Conservation (phyloP, 2,888 invertebrate species). For the Embidobia sp. region DNA sequence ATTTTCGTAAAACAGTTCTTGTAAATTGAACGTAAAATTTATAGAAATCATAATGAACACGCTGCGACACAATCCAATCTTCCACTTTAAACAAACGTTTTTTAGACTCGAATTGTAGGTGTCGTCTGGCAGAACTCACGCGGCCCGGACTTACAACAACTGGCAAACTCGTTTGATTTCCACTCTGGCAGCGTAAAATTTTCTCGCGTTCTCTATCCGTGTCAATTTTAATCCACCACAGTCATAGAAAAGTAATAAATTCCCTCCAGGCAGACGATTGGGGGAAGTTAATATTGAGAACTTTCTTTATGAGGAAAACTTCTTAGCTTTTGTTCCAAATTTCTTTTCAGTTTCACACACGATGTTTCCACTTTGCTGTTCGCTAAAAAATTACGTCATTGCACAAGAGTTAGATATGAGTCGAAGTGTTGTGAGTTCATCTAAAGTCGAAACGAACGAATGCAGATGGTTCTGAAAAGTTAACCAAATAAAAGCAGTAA, state of each 20-base stretch:
- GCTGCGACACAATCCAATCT: background rate
- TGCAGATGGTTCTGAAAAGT: too few species aligned
- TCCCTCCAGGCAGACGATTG: conserved; percentile 1
- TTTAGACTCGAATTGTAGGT: background rate
- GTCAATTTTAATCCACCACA: conserved; percentile 32
- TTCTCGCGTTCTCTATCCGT: conserved; percentile 19
- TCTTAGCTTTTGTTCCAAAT: conserved; percentile 22
- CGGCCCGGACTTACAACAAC: conserved; percentile 26
- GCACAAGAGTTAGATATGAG: background rate
- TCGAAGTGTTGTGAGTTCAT: too few species aligned
- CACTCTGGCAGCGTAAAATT: conserved; percentile 5
- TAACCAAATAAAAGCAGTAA: background rate
- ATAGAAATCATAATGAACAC: too few species aligned
- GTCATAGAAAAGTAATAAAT: conserved; percentile 38
- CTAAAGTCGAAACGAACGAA: too few species aligned
- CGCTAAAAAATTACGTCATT: background rate
- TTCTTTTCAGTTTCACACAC: conserved; percentile 4
- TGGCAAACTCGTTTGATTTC: conserved; percentile 24
- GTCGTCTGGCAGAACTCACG: conserved; percentile 9
- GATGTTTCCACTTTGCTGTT: conserved; percentile 3
- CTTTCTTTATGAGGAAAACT: conserved; percentile 28
- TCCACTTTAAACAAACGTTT: background rate
- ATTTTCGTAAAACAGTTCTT: too few species aligned
- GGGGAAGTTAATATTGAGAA: conserved; percentile 28
- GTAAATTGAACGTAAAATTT: too few species aligned